phyloP scores from a whole-genome alignment of 2,113 vertebrate species.

The Axis porcinus region DNA sequence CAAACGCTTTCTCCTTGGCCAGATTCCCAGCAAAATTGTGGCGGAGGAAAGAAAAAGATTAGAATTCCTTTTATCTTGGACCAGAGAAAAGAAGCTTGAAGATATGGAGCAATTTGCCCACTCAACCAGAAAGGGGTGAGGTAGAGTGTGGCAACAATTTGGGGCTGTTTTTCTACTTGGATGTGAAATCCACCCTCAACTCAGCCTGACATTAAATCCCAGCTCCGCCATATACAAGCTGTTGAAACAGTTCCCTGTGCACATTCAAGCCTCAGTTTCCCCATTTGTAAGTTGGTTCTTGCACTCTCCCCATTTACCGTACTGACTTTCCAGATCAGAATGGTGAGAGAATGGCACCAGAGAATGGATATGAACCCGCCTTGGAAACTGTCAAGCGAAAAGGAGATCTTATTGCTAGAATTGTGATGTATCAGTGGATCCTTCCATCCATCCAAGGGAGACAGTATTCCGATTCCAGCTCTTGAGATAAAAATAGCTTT shows the following conservation, averaged over 20 bases:
- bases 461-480: background rate
- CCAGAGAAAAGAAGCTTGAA: background rate
- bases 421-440: background rate
- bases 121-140: background rate
- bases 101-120: background rate
- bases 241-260: background rate
- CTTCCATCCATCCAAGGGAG: background rate
- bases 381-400: background rate
- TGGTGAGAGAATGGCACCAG: background rate
- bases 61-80: background rate
- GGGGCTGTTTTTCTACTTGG: background rate
- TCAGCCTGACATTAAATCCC: background rate
- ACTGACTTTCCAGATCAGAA: background rate
- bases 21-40: background rate
- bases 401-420: background rate
- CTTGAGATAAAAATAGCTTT: slow-evolving; percentile 49
- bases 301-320: no score
- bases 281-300: background rate
- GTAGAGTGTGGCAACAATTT: background rate
- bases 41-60: background rate
- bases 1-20: background rate
- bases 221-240: background rate
- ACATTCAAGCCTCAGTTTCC: background rate
- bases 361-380: background rate
- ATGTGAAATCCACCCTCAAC: background rate